A percentile compares a stretch with the other conserved stretches of the same genome.
phyloP scores from a whole-genome alignment of 2,113 vertebrate species.

The Recurvirostra avosetta region DNA sequence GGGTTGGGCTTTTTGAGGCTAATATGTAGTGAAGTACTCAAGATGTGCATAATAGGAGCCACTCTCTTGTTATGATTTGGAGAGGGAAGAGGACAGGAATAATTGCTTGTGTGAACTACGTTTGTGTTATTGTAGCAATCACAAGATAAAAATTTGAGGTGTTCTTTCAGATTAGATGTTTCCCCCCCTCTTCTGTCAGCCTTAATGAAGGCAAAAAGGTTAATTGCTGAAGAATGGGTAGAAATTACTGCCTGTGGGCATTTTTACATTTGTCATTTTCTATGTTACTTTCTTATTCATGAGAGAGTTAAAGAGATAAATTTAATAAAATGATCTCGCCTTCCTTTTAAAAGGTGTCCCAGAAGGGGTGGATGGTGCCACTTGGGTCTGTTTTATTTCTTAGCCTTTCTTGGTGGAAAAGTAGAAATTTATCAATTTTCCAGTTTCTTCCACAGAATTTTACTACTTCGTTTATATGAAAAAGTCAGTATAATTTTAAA shows the following conservation, averaged over 20 bases:
- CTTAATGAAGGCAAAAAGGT: constrained; percentile 9
- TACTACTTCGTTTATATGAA: neutral
- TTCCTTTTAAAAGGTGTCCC: neutral
- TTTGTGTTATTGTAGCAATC: neutral
- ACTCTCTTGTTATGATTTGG: neutral
- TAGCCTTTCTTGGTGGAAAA: neutral
- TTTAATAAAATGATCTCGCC: neutral
- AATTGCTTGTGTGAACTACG: neutral
- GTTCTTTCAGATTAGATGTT: neutral
- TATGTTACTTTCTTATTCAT: neutral
- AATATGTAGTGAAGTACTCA: neutral
- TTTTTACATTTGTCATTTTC: constrained; percentile 17
- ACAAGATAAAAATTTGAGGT: neutral
- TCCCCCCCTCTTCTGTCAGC: neutral
- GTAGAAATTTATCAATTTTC: neutral
- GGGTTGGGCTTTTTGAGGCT: neutral
- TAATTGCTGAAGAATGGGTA: constrained; percentile 51
- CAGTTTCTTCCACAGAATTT: neutral
- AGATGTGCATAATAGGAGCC: neutral
- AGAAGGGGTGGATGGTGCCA: neutral
- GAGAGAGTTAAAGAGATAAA: neutral
- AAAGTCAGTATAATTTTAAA: neutral
- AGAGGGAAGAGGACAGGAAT: neutral
- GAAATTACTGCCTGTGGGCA: neutral
- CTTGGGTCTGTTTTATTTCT: neutral